phyloP scores from a whole-genome alignment of 1,140 invertebrate species.

The Plodia interpunctella region DNA sequence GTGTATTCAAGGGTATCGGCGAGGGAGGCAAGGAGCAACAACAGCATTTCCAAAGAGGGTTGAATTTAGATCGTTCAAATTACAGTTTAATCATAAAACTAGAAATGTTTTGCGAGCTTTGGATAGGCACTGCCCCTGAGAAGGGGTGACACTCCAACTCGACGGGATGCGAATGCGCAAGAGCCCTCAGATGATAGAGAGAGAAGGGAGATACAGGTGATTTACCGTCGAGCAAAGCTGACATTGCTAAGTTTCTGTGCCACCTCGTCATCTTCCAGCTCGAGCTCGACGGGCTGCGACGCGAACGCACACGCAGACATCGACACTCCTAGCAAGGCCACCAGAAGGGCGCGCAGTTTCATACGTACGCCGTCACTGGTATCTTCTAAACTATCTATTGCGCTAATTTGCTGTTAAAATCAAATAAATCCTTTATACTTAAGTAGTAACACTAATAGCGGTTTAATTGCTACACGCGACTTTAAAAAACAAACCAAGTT shows the following conservation, averaged over 20 bases:
- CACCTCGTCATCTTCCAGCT: conserved; percentile 59
- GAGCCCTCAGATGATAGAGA: conserved; percentile 35
- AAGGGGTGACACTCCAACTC: too few relatives aligned
- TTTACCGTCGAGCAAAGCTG: conserved; percentile 59
- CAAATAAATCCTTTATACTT: background rate
- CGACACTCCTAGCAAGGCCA: conserved; percentile 57
- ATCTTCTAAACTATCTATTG: conserved; percentile 20
- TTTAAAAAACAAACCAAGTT: too few relatives aligned
- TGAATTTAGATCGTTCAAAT: too few relatives aligned
- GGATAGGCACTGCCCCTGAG: too few relatives aligned
- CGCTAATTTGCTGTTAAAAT: conserved; percentile 20
- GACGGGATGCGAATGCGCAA: conserved; percentile 61
- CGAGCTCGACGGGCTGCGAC: conserved; percentile 59
- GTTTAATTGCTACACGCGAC: too few relatives aligned
- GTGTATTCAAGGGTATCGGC: too few relatives aligned
- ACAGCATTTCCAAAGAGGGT: too few relatives aligned
- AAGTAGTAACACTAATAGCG: too few relatives aligned
- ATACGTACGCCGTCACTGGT: conserved; percentile 38
- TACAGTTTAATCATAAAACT: too few relatives aligned
- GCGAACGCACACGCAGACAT: conserved; percentile 65
- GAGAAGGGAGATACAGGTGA: too few relatives aligned
- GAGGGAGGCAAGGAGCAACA: too few relatives aligned
- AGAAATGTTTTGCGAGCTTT: too few relatives aligned
- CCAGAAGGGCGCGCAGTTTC: conserved; percentile 52
- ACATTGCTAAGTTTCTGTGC: conserved; percentile 58